Evolutionary conservation across 2,888 invertebrate species (phyloP).

Genomic region (Ferdinandea cuprea): DNA sequence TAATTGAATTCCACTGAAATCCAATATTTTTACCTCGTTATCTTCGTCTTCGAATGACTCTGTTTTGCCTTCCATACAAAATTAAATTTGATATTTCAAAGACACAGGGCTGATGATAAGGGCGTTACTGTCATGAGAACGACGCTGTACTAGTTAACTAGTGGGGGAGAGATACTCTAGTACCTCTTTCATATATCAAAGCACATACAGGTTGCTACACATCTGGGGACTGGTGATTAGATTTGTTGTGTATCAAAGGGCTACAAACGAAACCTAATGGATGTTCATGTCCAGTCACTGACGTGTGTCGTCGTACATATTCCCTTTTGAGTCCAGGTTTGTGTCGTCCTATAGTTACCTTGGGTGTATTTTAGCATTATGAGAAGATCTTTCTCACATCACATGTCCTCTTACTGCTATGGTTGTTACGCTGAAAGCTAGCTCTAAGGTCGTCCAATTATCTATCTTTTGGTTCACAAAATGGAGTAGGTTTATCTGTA

Average conservation of each 20-base stretch:
- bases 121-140: no score
- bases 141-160: not conserved
- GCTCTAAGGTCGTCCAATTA: slow-evolving; percentile 21
- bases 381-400: not conserved
- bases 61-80: slow-evolving; percentile 29
- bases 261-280: slow-evolving; percentile 52
- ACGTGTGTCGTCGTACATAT: slow-evolving; percentile 17
- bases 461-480: slow-evolving; percentile 29
- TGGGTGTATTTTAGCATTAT: slow-evolving; percentile 11
- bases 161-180: not conserved
- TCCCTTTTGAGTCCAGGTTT: slow-evolving; percentile 12
- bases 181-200: not conserved
- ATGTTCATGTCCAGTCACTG: slow-evolving; percentile 38
- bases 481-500: slow-evolving; percentile 8
- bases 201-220: slow-evolving; percentile 10
- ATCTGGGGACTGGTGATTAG: slow-evolving; percentile 42
- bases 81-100: slow-evolving; percentile 49
- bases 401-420: no score
- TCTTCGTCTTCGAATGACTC: slow-evolving; percentile 17
- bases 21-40: slow-evolving; percentile 41
- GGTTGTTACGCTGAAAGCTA: not conserved
- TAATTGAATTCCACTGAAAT: slow-evolving; percentile 52
- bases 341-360: slow-evolving; percentile 22
- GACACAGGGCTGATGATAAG: not conserved
- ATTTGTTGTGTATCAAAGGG: slow-evolving; percentile 55